phyloP scores from a whole-genome alignment of 2,888 invertebrate species.

The Ashinkailepas kermadecensis region DNA sequence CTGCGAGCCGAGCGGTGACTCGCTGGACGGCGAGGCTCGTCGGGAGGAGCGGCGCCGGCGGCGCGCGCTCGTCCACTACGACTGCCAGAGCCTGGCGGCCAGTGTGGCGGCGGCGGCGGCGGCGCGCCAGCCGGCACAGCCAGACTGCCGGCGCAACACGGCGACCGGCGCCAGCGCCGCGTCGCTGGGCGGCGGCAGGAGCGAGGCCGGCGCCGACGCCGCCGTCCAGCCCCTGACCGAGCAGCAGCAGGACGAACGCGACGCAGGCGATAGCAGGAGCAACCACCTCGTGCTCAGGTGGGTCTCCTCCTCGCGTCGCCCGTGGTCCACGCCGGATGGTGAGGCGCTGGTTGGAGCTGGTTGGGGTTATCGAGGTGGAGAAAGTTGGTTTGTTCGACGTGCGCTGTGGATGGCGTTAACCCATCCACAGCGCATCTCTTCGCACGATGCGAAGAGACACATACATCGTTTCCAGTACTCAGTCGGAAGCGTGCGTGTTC shows the following conservation, averaged over 20 bases:
- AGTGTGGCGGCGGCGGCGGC: constrained; percentile 39
- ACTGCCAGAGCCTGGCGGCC: constrained; percentile 53
- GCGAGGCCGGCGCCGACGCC: constrained; percentile 17
- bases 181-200: constrained; percentile 45
- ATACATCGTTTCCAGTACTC: too few relatives aligned
- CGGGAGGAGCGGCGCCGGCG: constrained; percentile 63
- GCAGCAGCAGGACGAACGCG: constrained; percentile 26
- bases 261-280: constrained; percentile 63
- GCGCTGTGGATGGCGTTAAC: too few relatives aligned
- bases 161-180: constrained; percentile 78
- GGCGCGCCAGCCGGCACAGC: not conserved
- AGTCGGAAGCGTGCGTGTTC: too few relatives aligned
- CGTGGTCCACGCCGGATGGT: too few relatives aligned
- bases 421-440: too few relatives aligned
- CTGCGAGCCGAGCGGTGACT: constrained; percentile 36
- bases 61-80: constrained; percentile 80
- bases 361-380: too few relatives aligned
- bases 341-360: too few relatives aligned
- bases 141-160: constrained; percentile 52
- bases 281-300: constrained; percentile 68
- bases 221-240: constrained; percentile 23
- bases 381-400: too few relatives aligned
- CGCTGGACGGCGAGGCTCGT: constrained; percentile 43
- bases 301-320: not conserved
- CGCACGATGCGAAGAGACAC: too few relatives aligned